These are phyloP conservation scores for Eilema griseolum DNA, from an alignment of 2,888 invertebrate genomes.

Conservation along the genomic window DNA sequence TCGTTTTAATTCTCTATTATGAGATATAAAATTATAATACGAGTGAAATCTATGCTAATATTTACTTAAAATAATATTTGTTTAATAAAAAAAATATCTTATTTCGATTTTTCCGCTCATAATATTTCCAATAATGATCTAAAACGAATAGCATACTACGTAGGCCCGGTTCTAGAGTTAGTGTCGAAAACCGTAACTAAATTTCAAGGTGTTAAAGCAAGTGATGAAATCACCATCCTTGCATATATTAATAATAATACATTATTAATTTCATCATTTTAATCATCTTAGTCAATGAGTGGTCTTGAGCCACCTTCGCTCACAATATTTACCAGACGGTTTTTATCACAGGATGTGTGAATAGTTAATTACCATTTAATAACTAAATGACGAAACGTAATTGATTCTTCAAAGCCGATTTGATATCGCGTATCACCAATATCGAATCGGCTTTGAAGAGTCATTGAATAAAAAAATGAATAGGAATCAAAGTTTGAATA, in stretches of 20 bases:
- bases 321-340: not conserved
- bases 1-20: no score
- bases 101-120: no score
- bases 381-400: not conserved
- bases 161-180: not conserved
- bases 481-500: not conserved
- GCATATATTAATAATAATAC: not conserved
- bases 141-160: no score
- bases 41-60: no score
- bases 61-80: no score
- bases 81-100: no score
- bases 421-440: no score
- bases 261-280: not conserved
- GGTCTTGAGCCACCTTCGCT: not conserved
- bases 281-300: constrained; percentile 1
- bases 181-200: not conserved
- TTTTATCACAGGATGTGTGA: constrained; percentile 2
- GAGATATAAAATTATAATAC: no score
- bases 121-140: no score
- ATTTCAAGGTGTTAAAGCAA: not conserved
- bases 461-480: no score
- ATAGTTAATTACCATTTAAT: not conserved
- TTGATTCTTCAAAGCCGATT: not conserved
- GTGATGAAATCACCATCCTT: not conserved
- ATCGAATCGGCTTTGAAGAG: no score